Percentiles rank a stretch among this genome's conserved stretches.
Evolutionary conservation across 2,113 vertebrate genomes (phyloP).

Genomic region (Numenius arquata): DNA sequence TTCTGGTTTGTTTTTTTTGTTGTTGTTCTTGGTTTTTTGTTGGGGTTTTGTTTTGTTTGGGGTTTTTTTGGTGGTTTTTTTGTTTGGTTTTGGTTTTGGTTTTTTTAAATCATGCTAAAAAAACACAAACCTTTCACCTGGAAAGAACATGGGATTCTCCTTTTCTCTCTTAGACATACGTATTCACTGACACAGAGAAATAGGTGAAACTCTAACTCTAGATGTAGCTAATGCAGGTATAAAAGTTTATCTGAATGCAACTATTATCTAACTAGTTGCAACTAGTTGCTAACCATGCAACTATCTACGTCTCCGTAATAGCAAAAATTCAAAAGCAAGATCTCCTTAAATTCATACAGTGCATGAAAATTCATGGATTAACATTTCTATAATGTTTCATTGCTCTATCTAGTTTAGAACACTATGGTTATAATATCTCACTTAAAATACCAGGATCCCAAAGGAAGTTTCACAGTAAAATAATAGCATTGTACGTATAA

Average conservation of each 20-base stretch:
- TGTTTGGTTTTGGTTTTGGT: no score
- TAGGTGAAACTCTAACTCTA: background rate
- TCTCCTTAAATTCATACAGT: background rate
- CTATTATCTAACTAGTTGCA: no score
- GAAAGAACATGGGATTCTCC: background rate
- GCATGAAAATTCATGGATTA: background rate
- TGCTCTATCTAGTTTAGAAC: background rate
- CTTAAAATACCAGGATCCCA: background rate
- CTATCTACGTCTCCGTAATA: background rate
- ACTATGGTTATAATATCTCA: background rate
- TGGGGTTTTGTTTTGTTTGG: no score
- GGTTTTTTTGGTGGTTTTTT: no score
- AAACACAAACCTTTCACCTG: background rate
- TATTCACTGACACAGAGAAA: background rate
- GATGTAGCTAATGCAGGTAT: background rate
- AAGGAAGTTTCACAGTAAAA: background rate
- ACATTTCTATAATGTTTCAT: background rate
- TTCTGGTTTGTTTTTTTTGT: no score
- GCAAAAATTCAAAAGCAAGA: background rate
- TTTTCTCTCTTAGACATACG: background rate
- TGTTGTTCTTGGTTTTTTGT: no score
- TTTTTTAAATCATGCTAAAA: background rate
- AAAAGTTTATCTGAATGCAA: background rate
- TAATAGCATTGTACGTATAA: background rate
- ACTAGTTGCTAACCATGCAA: no score